A percentile compares a stretch with the other conserved stretches of the same genome.
Conservation (phyloP, 2,113 vertebrate genomes). For the Limanda limanda region DNA sequence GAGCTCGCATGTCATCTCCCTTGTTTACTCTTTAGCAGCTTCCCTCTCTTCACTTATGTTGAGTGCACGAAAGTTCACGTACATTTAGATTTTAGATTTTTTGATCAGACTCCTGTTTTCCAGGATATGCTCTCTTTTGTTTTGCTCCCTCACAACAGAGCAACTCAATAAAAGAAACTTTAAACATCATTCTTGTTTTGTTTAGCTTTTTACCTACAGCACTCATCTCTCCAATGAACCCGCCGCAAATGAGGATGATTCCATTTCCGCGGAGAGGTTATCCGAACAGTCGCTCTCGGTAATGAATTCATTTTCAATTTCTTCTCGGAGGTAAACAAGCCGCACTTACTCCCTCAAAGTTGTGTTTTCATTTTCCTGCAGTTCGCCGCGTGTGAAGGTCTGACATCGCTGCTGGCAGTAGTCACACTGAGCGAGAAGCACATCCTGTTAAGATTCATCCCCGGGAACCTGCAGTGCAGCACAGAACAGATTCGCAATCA, state of each 20-base stretch:
- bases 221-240: not conserved
- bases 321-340: constrained; percentile 31
- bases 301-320: constrained; percentile 50
- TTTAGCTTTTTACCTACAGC: not conserved
- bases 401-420: constrained; percentile 63
- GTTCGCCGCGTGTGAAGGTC: constrained; percentile 36
- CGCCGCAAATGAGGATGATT: constrained; percentile 23
- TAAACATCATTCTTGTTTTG: not conserved
- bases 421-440: constrained; percentile 45
- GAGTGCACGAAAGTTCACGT: constrained; percentile 27
- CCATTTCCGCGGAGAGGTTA: constrained; percentile 36
- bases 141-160: constrained; percentile 51
- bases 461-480: constrained; percentile 45
- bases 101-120: not conserved
- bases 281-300: constrained; percentile 25
- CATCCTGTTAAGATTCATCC: constrained; percentile 54
- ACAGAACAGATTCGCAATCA: constrained; percentile 56
- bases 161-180: constrained; percentile 39
- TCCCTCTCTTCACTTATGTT: constrained; percentile 22
- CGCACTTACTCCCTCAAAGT: constrained; percentile 45
- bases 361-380: constrained; percentile 37
- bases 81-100: constrained; percentile 4
- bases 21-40: not conserved
- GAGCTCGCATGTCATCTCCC: not conserved
- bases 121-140: constrained; percentile 42